These are phyloP conservation scores for Epizoanthus stellaris DNA, from an alignment of 92 coral and sea anemone species.

Conservation along the genomic window DNA sequence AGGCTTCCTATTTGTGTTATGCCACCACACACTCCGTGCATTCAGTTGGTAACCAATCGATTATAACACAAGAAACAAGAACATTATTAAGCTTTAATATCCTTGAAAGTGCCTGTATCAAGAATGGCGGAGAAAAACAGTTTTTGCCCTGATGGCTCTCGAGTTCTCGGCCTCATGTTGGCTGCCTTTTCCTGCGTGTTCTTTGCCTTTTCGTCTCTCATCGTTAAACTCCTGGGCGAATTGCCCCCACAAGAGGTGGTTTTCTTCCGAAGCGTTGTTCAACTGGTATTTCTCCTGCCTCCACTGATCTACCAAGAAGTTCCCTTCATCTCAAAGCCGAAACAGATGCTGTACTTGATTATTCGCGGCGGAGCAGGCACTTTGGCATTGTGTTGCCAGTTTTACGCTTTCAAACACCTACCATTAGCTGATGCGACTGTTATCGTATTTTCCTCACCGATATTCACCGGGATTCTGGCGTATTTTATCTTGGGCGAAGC, in stretches of 20 bases:
- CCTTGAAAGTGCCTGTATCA: background rate
- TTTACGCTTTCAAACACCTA: constrained; percentile 91
- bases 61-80: background rate
- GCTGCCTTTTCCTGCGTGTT: constrained; percentile 87
- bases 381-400: constrained; percentile 94
- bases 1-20: too few relatives aligned
- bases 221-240: constrained; percentile 88
- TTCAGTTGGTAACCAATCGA: too few relatives aligned
- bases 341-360: constrained; percentile 71
- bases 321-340: constrained; percentile 55
- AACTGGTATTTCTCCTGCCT: constrained; percentile 83
- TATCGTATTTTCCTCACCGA: constrained; percentile 91
- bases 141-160: constrained; percentile 8
- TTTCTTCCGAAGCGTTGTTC: constrained; percentile 89
- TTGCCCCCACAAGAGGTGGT: constrained; percentile 94
- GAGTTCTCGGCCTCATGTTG: constrained; percentile 65
- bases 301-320: constrained; percentile 75
- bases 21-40: too few relatives aligned
- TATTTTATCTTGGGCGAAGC: constrained; percentile 83
- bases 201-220: constrained; percentile 89
- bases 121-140: background rate
- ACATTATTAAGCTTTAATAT: background rate
- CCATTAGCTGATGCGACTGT: constrained; percentile 97
- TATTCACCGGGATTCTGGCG: constrained; percentile 94
- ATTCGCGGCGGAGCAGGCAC: constrained; percentile 87